Conservation (phyloP, 2,797 vertebrate genomes). For the Remorina albescens region DNA sequence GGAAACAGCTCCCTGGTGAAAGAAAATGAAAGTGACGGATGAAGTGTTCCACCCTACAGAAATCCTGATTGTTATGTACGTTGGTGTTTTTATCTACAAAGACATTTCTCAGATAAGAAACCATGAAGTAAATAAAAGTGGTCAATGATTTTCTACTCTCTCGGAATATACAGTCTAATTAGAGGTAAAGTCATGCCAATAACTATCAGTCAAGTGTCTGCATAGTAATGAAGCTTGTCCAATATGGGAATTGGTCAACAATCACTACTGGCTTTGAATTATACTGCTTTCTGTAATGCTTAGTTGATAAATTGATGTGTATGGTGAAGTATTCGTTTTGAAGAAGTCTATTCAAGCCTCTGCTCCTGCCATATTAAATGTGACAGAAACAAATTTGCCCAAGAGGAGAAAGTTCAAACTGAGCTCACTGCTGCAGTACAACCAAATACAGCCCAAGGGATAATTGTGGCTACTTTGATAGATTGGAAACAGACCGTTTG, state of each 20-base stretch:
- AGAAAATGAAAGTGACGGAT: neutral
- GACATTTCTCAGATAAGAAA: too few species aligned
- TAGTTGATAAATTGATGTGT: neutral
- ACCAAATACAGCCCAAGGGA: too few species aligned
- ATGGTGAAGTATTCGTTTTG: neutral
- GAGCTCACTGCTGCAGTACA: neutral
- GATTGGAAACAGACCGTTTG: too few species aligned
- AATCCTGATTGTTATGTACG: neutral
- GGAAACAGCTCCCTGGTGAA: slow-evolving; percentile 84
- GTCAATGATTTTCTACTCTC: slow-evolving; percentile 40
- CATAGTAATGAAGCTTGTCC: slow-evolving; percentile 14
- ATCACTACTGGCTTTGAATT: slow-evolving; percentile 8
- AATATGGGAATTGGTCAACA: neutral
- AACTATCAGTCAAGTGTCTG: neutral
- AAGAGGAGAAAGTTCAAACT: neutral
- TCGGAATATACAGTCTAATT: slow-evolving; percentile 30
- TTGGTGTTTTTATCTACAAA: too few species aligned
- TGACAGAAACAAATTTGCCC: neutral
- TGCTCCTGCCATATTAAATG: neutral
- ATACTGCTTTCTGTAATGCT: neutral
- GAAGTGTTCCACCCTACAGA: neutral
- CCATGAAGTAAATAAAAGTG: slow-evolving; percentile 15
- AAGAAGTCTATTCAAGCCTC: neutral
- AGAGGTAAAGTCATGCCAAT: slow-evolving; percentile 7
- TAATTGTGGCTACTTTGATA: too few species aligned